phyloP scores from a whole-genome alignment of 2,113 vertebrate genomes.

The Onychostruthus taczanowskii region DNA sequence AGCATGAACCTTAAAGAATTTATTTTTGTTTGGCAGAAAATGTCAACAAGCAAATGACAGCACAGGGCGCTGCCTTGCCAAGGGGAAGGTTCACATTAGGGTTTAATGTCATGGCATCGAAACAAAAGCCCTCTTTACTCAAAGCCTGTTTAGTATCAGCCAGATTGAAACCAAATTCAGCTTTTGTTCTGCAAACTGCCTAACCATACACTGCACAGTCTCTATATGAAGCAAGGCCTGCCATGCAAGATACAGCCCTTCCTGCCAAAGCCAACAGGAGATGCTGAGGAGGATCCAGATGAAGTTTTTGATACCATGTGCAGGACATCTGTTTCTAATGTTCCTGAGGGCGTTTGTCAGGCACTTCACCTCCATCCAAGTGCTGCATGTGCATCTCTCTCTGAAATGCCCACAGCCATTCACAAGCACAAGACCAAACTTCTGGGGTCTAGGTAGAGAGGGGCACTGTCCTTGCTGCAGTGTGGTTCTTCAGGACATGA shows the following conservation, averaged over 20 bases:
- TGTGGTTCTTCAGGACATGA: neutral
- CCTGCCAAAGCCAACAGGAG: conserved; percentile 30
- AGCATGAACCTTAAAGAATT: conserved; percentile 12
- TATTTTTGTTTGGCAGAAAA: conserved; percentile 29
- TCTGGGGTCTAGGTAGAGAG: neutral
- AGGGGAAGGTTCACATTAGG: neutral
- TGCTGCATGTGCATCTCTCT: neutral
- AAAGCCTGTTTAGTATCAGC: conserved; percentile 17
- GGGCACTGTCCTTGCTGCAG: fast-evolving
- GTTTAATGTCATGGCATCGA: neutral
- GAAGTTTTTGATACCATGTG: neutral
- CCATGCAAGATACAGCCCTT: neutral
- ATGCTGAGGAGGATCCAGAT: neutral
- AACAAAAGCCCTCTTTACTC: conserved; percentile 12
- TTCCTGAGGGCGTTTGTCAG: neutral
- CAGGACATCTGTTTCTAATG: neutral
- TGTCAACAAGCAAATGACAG: conserved; percentile 31
- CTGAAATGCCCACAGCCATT: neutral
- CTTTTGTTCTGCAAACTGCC: conserved; percentile 14
- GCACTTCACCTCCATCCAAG: neutral
- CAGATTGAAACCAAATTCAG: conserved; percentile 12
- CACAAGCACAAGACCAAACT: neutral
- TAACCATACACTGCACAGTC: neutral
- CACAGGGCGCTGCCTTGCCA: neutral
- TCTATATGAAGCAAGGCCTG: neutral